Conservation (phyloP, 1,140 invertebrate species). For the Campodea augens region DNA sequence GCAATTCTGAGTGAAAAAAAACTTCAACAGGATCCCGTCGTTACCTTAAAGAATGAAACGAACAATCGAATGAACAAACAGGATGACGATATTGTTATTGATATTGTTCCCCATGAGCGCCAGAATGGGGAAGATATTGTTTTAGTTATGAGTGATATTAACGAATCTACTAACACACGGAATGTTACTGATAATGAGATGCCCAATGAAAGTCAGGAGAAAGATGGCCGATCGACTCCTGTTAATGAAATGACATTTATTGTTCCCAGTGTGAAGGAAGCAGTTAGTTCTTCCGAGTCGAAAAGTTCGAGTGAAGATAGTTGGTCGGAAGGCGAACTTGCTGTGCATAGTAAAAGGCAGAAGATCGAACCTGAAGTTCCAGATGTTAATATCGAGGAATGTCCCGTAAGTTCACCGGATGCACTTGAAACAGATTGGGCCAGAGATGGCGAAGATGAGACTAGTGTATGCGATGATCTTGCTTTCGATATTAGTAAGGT, state of each 20-base stretch:
- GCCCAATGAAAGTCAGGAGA: constrained; percentile 11
- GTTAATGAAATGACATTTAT: constrained; percentile 38
- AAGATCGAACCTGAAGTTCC: constrained; percentile 13
- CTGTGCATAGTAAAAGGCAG: constrained; percentile 34
- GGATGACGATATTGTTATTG: no score
- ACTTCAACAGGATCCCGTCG: no score
- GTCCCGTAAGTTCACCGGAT: constrained; percentile 14
- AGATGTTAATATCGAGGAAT: constrained; percentile 11
- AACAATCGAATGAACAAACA: no score
- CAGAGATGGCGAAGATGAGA: constrained; percentile 22
- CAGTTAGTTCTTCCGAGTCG: no score
- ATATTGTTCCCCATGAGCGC: no score
- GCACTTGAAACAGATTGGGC: constrained; percentile 18
- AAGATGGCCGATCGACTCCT: constrained; percentile 31
- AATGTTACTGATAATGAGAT: not conserved
- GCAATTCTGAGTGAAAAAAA: no score
- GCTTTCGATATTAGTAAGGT: constrained; percentile 10
- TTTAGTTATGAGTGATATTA: no score
- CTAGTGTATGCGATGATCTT: no score
- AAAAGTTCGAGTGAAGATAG: no score
- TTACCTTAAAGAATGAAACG: no score
- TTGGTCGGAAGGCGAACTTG: constrained; percentile 29
- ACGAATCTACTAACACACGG: no score
- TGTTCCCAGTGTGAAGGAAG: constrained; percentile 29
- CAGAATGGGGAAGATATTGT: no score